Conservation (phyloP, 1,140 invertebrate genomes). For the Meloidogyne floridensis region DNA sequence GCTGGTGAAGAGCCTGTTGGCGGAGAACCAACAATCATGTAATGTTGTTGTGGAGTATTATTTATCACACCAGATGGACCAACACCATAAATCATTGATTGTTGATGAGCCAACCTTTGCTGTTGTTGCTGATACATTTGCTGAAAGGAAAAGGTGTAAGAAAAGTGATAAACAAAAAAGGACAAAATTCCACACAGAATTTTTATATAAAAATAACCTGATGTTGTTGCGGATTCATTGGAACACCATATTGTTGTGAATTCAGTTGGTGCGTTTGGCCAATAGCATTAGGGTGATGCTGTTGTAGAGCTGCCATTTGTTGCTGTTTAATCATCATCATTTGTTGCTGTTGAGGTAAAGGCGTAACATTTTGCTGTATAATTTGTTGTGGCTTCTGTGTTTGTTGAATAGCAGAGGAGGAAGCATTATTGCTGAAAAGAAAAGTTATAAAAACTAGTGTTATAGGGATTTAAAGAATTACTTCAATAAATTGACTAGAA, state of each 20-base stretch:
- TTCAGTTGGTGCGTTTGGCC: background rate
- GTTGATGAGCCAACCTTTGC: slow-evolving; percentile 27
- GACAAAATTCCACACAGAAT: background rate
- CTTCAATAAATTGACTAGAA: slow-evolving; percentile 41
- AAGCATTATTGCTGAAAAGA: background rate
- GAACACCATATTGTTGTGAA: background rate
- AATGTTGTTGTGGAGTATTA: slow-evolving; percentile 23
- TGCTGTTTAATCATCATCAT: background rate
- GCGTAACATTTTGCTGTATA: slow-evolving; percentile 12
- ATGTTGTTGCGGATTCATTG: slow-evolving; percentile 5
- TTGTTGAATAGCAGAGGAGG: background rate
- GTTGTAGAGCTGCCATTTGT: background rate
- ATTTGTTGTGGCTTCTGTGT: background rate
- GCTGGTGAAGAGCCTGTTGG: slow-evolving; percentile 1
- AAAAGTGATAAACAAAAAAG: background rate
- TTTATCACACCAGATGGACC: background rate
- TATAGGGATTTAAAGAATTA: background rate
- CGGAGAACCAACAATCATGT: slow-evolving; percentile 23
- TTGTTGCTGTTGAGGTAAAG: slow-evolving; percentile 15
- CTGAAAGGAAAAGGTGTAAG: background rate
- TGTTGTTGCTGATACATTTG: slow-evolving; percentile 33
- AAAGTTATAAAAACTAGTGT: background rate
- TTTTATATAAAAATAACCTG: slow-evolving; percentile 15
- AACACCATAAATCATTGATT: slow-evolving; percentile 22
- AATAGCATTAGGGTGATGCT: background rate